phyloP scores from a whole-genome alignment of 2,888 invertebrate species.

The Stenolophus ochropezus region DNA sequence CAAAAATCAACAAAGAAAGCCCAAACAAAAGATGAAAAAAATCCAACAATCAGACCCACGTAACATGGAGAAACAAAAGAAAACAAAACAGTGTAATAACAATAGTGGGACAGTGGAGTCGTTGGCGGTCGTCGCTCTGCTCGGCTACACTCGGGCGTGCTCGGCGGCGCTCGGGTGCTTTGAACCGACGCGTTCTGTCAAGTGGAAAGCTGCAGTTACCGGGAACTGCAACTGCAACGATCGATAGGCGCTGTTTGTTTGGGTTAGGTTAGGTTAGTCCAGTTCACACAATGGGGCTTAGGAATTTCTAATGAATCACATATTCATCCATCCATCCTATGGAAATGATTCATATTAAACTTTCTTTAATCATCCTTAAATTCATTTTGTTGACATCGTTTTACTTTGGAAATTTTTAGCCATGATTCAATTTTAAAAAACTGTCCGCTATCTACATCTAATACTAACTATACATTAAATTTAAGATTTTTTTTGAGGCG shows the following conservation, averaged over 20 bases:
- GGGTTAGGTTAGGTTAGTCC: no score
- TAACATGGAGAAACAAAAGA: conserved; percentile 19
- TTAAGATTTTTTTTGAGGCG: no score
- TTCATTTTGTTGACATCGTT: no score
- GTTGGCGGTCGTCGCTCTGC: neutral
- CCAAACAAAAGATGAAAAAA: conserved; percentile 20
- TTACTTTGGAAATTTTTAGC: no score
- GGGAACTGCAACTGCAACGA: conserved; percentile 33
- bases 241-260: neutral
- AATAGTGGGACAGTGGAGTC: neutral
- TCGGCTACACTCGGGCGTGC: neutral
- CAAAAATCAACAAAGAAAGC: conserved; percentile 23
- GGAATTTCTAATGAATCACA: no score
- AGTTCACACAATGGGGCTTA: no score
- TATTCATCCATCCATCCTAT: no score
- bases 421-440: no score
- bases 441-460: no score
- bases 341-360: no score
- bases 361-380: no score
- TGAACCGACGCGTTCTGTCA: neutral
- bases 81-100: conserved; percentile 8
- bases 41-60: conserved; percentile 23
- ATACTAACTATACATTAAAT: no score
- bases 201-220: conserved; percentile 21
- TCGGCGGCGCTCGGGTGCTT: neutral